Evolutionary conservation across 2,113 vertebrate species (phyloP).

Genomic region (Anguilla japonica): DNA sequence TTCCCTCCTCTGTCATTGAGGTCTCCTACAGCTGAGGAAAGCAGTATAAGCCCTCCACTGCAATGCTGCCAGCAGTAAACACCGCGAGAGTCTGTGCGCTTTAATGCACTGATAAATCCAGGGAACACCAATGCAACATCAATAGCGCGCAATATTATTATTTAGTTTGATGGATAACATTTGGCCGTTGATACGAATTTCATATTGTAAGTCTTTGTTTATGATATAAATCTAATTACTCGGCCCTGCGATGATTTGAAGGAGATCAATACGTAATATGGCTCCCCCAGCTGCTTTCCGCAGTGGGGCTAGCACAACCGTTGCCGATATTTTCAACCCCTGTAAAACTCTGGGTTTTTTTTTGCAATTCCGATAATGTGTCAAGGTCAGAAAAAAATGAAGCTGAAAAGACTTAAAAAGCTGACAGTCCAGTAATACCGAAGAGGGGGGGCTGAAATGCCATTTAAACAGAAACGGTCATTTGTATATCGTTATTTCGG

Average conservation of each 20-base stretch:
- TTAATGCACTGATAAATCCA: conserved; percentile 61
- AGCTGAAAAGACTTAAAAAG: conserved; percentile 52
- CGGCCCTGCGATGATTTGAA: conserved; percentile 61
- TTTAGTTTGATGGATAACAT: conserved; percentile 73
- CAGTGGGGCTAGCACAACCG: conserved; percentile 62
- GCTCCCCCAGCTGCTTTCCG: conserved; percentile 76
- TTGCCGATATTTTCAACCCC: conserved; percentile 74
- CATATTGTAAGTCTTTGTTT: conserved; percentile 76
- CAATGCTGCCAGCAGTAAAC: conserved; percentile 49
- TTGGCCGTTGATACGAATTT: conserved; percentile 73
- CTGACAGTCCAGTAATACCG: conserved; percentile 34
- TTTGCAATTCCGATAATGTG: conserved; percentile 69
- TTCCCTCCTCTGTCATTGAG: conserved; percentile 36
- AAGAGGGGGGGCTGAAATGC: not conserved
- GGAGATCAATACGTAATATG: conserved; percentile 82
- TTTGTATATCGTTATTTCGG: not conserved
- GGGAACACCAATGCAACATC: conserved; percentile 63
- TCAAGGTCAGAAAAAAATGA: conserved; percentile 61
- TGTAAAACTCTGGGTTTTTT: conserved; percentile 60
- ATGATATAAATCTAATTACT: conserved; percentile 85
- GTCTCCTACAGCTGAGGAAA: conserved; percentile 12
- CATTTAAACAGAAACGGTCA: not conserved
- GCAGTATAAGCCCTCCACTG: conserved; percentile 12
- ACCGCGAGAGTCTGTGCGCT: conserved; percentile 27
- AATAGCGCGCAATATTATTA: conserved; percentile 64